Evolutionary conservation across 2,888 invertebrate genomes (phyloP).

Genomic region (Linnaemya tessellans): DNA sequence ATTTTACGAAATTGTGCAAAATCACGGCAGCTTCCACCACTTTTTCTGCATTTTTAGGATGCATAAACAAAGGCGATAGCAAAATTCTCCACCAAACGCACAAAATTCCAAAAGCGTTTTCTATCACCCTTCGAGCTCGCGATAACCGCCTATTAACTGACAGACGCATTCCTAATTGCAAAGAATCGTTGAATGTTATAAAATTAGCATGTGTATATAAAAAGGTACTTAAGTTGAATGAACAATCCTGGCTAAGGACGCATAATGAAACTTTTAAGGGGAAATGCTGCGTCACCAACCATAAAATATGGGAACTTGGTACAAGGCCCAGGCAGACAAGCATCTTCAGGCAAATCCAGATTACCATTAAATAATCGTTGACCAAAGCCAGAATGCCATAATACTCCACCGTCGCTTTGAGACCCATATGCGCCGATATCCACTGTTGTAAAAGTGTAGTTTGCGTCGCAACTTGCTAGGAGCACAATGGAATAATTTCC

Average conservation of each 20-base stretch:
- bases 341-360: not conserved
- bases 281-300: conserved; percentile 2
- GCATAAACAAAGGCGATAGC: too few relatives aligned
- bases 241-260: not conserved
- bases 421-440: not conserved
- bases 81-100: too few relatives aligned
- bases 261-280: not conserved
- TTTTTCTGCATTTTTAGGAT: too few relatives aligned
- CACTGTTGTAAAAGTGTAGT: not conserved
- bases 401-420: conserved; percentile 2
- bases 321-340: not conserved
- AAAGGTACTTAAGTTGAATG: too few relatives aligned
- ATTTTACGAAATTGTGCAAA: too few relatives aligned
- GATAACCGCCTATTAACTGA: too few relatives aligned
- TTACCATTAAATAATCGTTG: not conserved
- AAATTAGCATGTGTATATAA: too few relatives aligned
- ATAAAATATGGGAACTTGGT: not conserved
- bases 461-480: not conserved
- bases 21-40: too few relatives aligned
- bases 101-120: too few relatives aligned
- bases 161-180: too few relatives aligned
- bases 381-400: not conserved
- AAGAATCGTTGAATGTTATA: too few relatives aligned
- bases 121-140: too few relatives aligned
- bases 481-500: not conserved